Base-by-base conservation (phyloP, 2,797 vertebrate species). In the Eupleurogrammus muticus region DNA sequence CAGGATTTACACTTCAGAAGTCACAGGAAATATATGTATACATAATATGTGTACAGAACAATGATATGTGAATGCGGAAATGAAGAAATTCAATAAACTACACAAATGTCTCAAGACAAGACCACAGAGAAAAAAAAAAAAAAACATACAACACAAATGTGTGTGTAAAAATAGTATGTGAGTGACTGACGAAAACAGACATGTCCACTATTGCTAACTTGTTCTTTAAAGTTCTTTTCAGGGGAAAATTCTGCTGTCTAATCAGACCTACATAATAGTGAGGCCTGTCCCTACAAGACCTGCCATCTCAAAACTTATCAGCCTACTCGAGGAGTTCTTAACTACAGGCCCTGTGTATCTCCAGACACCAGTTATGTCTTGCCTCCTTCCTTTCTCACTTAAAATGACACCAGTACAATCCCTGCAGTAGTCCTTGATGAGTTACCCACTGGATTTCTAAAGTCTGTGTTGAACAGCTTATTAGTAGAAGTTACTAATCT, bases 31-130 rank as follows among this genome's bases (percentile, higher is more conserved):
- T 66, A 40, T 35, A 32, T 58, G 28, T n/a, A n/a, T n/a, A n/a
- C n/a, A n/a, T n/a, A n/a, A n/a, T n/a, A n/a, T 16, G 46, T 67
- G 21, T 53, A 32, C 42, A 73, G 23, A 66, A 70, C 57, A 55
- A 76, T 66, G 70, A 36, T 10, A 50, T 64, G 40, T 68, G 36
- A 80, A 85, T 85, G 87, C 61, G 13, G 23, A 80, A 62, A 68
- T 46, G 42, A 60, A 67, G 9, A 55, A 40, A 66, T 60, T 50
- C 38, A 58, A 70, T 6, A 67, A 16, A 77, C 23, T 16, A n/a
- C 12, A 74, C 49, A 56, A 28, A 55, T 72, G 61, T 62, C 32
- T 63, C 4, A 34, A 64, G 60, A 82, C 20, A 1, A 46, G 49
- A 80, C 47, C 47, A 77, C 59, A 73, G 1, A n/a, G n/a, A n/a